phyloP scores from a whole-genome alignment of 2,888 invertebrate species.

The Chloroclysta siterata region DNA sequence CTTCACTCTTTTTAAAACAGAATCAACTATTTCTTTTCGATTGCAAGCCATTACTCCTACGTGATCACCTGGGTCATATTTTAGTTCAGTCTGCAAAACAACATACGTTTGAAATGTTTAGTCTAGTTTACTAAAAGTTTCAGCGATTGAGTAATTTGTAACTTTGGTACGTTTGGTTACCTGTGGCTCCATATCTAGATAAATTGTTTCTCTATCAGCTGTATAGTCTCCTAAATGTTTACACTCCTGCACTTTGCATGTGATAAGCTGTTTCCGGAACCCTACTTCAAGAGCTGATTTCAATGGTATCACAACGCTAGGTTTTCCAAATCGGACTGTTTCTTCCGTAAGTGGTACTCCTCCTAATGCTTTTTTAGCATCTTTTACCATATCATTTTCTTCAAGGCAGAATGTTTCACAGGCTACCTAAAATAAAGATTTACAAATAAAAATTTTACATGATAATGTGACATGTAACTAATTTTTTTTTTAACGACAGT shows the following conservation, averaged over 20 bases:
- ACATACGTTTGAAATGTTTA: neutral
- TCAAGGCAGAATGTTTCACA: slow-evolving; percentile 97
- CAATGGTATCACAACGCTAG: slow-evolving; percentile 59
- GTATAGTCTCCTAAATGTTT: slow-evolving; percentile 86
- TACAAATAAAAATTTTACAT: too few relatives aligned
- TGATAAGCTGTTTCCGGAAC: slow-evolving; percentile 73
- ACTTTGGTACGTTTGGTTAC: slow-evolving; percentile 51
- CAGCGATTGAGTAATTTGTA: neutral
- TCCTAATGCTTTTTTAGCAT: slow-evolving; percentile 91
- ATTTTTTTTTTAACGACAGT: too few relatives aligned
- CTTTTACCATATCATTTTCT: slow-evolving; percentile 92
- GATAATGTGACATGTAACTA: too few relatives aligned
- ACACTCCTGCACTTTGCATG: slow-evolving; percentile 81
- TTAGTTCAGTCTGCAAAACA: slow-evolving; percentile 76
- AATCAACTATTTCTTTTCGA: slow-evolving; percentile 90
- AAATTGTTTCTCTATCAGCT: slow-evolving; percentile 83
- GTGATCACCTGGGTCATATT: slow-evolving; percentile 96
- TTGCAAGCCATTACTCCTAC: slow-evolving; percentile 96
- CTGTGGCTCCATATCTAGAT: slow-evolving; percentile 82
- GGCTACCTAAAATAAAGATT: slow-evolving; percentile 85
- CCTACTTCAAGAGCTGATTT: slow-evolving; percentile 64
- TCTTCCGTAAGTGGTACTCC: slow-evolving; percentile 89
- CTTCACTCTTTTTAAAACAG: slow-evolving; percentile 88
- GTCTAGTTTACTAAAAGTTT: too few relatives aligned
- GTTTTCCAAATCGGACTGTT: slow-evolving; percentile 89